Percentiles rank a stretch among this genome's conserved stretches.
These are phyloP conservation scores for Palythoa grandis DNA, from an alignment of 92 coral and sea anemone genomes.

Conservation along the genomic window DNA sequence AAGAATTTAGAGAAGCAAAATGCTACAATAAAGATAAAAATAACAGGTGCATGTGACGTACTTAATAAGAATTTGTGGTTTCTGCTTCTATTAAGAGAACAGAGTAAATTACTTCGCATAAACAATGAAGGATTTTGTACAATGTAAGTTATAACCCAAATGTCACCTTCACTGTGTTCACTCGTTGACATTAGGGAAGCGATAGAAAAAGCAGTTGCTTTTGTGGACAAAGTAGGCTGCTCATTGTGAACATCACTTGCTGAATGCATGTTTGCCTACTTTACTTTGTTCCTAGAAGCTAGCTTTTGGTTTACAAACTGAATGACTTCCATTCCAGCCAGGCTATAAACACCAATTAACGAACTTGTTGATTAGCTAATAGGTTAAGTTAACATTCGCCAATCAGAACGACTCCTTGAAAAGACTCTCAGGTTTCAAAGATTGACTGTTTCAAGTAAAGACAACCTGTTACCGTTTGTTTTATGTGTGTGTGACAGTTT, in stretches of 20 bases:
- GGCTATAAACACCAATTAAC: slow-evolving; percentile 80
- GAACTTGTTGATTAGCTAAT: slow-evolving; percentile 78
- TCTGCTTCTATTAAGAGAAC: background rate
- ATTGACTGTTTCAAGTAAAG: background rate
- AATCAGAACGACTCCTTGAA: slow-evolving; percentile 56
- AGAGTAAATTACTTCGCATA: slow-evolving; percentile 1
- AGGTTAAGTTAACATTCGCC: slow-evolving; percentile 69
- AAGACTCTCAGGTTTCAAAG: slow-evolving; percentile 30
- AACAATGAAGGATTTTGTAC: slow-evolving; percentile 1
- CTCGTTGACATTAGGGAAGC: slow-evolving; percentile 90
- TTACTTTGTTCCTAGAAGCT: slow-evolving; percentile 22
- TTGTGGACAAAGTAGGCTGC: slow-evolving; percentile 68
- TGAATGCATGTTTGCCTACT: slow-evolving; percentile 31
- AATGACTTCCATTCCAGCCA: slow-evolving; percentile 57
- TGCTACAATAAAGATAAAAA: background rate
- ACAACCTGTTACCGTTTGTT: background rate
- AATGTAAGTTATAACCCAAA: slow-evolving; percentile 9
- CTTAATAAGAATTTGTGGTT: slow-evolving; percentile 26
- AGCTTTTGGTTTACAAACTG: slow-evolving; percentile 41
- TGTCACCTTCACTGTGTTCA: slow-evolving; percentile 65
- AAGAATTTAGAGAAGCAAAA: background rate
- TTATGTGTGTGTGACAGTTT: background rate
- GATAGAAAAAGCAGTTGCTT: slow-evolving; percentile 94
- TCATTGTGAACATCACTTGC: slow-evolving; percentile 9
- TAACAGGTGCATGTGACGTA: background rate